Conservation (phyloP, 2,888 invertebrate species). For the Plebejus argus region DNA sequence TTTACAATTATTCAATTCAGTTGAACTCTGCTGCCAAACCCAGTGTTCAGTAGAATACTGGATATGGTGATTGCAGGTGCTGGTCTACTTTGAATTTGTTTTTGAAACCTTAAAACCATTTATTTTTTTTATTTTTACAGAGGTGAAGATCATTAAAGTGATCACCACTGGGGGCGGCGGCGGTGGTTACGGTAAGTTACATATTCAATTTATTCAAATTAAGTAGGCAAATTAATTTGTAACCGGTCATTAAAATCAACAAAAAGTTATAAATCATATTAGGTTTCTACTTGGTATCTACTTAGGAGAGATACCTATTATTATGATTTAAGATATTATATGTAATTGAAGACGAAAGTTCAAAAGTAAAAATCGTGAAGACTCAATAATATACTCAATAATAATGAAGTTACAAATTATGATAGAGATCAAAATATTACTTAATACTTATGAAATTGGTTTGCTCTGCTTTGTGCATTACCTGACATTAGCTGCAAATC, state of each 20-base stretch:
- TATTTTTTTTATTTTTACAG: slow-evolving; percentile 48
- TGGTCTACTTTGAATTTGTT: too few species aligned
- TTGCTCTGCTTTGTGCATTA: slow-evolving; percentile 5
- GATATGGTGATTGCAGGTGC: too few species aligned
- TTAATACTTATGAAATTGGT: not conserved
- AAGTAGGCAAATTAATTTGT: not conserved
- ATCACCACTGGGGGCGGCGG: slow-evolving; percentile 61
- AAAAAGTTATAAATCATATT: not conserved
- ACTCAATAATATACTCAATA: too few species aligned
- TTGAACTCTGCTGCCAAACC: too few species aligned
- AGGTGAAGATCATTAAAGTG: slow-evolving; percentile 68
- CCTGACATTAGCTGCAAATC: slow-evolving; percentile 9
- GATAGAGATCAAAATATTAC: not conserved
- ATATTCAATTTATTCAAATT: slow-evolving; percentile 18
- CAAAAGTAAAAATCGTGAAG: too few species aligned
- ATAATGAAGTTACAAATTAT: not conserved
- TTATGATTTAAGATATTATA: too few species aligned
- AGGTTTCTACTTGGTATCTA: too few species aligned
- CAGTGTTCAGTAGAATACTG: too few species aligned
- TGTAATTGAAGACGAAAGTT: too few species aligned
- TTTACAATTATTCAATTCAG: too few species aligned
- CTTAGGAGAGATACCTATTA: too few species aligned
- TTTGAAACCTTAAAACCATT: not conserved
- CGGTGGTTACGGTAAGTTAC: slow-evolving; percentile 54
- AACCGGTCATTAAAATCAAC: not conserved